Percentiles rank a stretch among this genome's conserved stretches.
These are phyloP conservation scores for Aythya baeri DNA, from an alignment of 2,113 vertebrate species.

Conservation along the genomic window DNA sequence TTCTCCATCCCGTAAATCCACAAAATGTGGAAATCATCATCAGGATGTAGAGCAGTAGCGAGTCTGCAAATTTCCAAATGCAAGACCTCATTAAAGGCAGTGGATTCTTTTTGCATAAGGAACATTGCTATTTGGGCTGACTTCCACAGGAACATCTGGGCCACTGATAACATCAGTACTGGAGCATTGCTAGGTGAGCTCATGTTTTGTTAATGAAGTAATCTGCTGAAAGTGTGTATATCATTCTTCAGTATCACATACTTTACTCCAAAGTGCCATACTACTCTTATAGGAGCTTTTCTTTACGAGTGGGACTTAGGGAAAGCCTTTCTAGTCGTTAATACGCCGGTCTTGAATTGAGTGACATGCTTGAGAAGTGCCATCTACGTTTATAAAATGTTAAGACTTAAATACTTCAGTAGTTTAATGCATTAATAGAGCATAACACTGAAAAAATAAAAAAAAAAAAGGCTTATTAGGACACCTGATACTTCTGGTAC, in stretches of 20 bases:
- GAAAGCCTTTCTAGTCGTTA: background rate
- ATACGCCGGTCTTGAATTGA: background rate
- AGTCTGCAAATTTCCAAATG: conserved; percentile 32
- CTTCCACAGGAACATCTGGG: conserved; percentile 66
- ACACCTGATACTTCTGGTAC: background rate
- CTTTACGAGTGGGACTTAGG: background rate
- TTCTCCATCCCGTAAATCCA: background rate
- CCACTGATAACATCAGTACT: conserved; percentile 65
- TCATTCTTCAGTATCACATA: conserved; percentile 45
- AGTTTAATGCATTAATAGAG: background rate
- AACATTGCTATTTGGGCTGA: conserved; percentile 57
- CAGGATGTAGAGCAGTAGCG: conserved; percentile 15
- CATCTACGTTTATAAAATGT: background rate
- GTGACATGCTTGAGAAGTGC: background rate
- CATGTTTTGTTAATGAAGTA: conserved; percentile 71
- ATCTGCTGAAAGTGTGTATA: conserved; percentile 44
- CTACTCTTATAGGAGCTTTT: conserved; percentile 14
- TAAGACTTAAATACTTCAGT: background rate
- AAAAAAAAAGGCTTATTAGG: background rate
- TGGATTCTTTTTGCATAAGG: conserved; percentile 52
- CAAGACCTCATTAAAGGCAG: conserved; percentile 42
- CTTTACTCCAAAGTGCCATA: background rate
- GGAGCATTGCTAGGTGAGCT: conserved; percentile 67
- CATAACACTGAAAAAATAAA: background rate
- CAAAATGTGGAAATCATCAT: conserved; percentile 9